A percentile compares a stretch with the other conserved stretches of the same genome.
phyloP scores from a whole-genome alignment of 2,888 invertebrate genomes.

The Tinea pellionella region DNA sequence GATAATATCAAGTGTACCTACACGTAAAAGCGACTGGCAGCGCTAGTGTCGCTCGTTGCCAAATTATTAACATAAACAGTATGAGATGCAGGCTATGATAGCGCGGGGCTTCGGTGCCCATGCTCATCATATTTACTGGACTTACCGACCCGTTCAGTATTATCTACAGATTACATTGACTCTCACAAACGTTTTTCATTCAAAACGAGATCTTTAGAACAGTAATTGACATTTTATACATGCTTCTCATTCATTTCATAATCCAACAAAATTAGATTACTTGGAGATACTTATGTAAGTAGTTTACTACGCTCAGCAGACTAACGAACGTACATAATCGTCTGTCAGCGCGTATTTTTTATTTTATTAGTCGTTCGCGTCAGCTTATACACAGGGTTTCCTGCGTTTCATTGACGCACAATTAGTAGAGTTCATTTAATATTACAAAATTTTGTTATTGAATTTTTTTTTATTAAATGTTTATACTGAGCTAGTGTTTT shows the following conservation, averaged over 20 bases:
- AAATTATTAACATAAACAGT: slow-evolving; percentile 45
- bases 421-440: too few relatives aligned
- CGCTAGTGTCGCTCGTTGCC: slow-evolving; percentile 29
- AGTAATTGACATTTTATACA: neutral
- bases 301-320: neutral
- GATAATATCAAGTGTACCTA: slow-evolving; percentile 21
- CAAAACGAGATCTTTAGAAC: neutral
- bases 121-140: slow-evolving; percentile 10
- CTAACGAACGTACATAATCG: neutral
- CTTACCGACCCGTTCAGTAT: neutral
- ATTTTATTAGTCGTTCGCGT: neutral
- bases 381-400: neutral
- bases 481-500: too few relatives aligned
- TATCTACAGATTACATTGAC: neutral
- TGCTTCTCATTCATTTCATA: neutral
- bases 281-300: neutral
- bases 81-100: slow-evolving; percentile 13
- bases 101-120: slow-evolving; percentile 4
- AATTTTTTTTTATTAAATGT: too few relatives aligned
- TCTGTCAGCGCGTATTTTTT: neutral
- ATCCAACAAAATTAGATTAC: slow-evolving; percentile 1
- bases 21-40: slow-evolving; percentile 17
- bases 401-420: neutral
- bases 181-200: neutral
- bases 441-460: too few relatives aligned